Evolutionary conservation across 2,113 vertebrate genomes (phyloP).

Genomic region (Solea solea): DNA sequence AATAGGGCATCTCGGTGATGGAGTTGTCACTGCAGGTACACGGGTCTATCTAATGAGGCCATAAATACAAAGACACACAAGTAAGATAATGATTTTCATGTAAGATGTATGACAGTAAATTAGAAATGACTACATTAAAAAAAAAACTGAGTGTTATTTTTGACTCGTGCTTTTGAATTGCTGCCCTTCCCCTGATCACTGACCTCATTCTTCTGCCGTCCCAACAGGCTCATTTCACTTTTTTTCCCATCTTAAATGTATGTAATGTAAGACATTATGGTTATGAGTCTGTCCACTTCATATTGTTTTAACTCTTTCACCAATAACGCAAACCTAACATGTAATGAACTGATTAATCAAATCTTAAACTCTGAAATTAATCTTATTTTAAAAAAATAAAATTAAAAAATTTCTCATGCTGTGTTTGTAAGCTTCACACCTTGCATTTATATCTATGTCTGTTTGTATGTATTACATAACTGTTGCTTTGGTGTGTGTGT

Average conservation of each 20-base stretch:
- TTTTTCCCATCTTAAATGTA: constrained; percentile 21
- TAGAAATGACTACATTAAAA: not conserved
- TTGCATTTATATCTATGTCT: not conserved
- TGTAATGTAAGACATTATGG: constrained; percentile 18
- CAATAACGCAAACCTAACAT: not conserved
- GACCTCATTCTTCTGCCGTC: constrained; percentile 75
- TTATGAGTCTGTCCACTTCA: not conserved
- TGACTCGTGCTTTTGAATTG: constrained; percentile 39
- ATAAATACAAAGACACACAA: not conserved
- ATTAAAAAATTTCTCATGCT: not conserved
- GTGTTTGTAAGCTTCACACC: not conserved
- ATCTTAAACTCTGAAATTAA: not conserved
- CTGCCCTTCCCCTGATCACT: constrained; percentile 67
- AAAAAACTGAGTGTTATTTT: constrained; percentile 27
- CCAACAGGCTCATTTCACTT: constrained; percentile 34
- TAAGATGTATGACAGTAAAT: not conserved
- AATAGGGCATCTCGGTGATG: constrained; percentile 42
- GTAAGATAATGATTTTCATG: not conserved
- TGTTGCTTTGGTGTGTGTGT: no score
- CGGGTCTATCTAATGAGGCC: constrained; percentile 10
- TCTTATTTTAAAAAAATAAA: no score
- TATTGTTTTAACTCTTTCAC: not conserved
- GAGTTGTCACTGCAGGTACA: constrained; percentile 28
- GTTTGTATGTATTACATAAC: no score
- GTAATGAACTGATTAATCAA: not conserved